phyloP scores from a whole-genome alignment of 2,797 vertebrate species.

The Momotus momota region DNA sequence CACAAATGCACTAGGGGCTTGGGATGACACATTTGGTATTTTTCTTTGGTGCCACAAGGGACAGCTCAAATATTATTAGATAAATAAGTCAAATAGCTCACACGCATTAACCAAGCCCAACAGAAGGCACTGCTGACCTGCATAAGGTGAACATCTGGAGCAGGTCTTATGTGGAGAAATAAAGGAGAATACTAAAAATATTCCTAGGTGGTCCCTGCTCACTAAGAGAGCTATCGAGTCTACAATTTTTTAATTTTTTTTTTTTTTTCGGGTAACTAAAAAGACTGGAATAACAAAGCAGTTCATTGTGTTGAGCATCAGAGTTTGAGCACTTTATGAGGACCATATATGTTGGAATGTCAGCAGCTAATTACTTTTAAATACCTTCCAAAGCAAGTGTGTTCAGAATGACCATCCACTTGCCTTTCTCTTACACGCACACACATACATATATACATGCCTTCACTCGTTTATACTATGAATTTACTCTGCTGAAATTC shows the following conservation, averaged over 20 bases:
- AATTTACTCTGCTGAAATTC: neutral
- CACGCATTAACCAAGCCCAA: rapidly evolving
- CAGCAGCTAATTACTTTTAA: neutral
- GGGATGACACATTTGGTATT: neutral
- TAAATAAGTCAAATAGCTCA: neutral
- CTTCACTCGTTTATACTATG: neutral
- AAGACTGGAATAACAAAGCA: neutral
- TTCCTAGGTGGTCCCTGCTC: neutral
- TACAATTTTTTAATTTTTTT: neutral
- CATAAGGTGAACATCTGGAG: neutral
- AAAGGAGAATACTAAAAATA: neutral
- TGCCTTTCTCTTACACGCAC: neutral
- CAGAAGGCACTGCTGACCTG: neutral
- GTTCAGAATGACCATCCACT: neutral
- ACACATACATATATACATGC: no score
- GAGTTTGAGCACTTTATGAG: neutral
- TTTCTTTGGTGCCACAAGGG: neutral
- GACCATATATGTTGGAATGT: neutral
- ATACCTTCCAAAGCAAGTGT: neutral
- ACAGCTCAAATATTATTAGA: neutral
- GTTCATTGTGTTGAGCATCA: neutral
- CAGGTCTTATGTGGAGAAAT: neutral
- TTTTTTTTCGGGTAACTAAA: neutral
- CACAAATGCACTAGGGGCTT: neutral
- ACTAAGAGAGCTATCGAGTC: neutral